These are phyloP conservation scores for Biston betularia DNA, from an alignment of 2,888 invertebrate genomes.

Conservation along the genomic window DNA sequence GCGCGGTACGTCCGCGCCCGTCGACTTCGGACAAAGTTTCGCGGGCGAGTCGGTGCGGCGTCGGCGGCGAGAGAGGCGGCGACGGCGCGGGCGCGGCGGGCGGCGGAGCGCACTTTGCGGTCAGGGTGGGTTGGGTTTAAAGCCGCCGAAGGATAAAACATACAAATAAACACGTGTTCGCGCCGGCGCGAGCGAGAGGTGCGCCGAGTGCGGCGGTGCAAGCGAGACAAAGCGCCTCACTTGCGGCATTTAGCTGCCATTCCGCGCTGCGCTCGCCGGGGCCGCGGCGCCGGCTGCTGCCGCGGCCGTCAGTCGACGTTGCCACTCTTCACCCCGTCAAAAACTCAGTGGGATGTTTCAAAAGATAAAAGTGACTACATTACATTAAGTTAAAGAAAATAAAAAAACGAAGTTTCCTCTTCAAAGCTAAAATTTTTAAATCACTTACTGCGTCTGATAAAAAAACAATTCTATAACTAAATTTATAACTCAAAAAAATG, in stretches of 20 bases:
- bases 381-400: no score
- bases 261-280: slow-evolving; percentile 59
- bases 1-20: slow-evolving; percentile 82
- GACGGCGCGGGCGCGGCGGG: slow-evolving; percentile 86
- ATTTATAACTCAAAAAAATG: no score
- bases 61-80: slow-evolving; percentile 79
- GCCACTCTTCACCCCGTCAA: slow-evolving; percentile 5
- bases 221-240: slow-evolving; percentile 75
- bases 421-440: no score
- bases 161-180: slow-evolving; percentile 88
- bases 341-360: slow-evolving; percentile 9
- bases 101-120: slow-evolving; percentile 88
- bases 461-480: no score
- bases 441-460: background rate
- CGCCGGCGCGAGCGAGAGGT: slow-evolving; percentile 87
- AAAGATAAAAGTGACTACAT: background rate
- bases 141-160: slow-evolving; percentile 88
- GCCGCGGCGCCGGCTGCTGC: slow-evolving; percentile 50
- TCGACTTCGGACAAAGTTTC: slow-evolving; percentile 85
- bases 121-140: slow-evolving; percentile 89
- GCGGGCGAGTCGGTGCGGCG: slow-evolving; percentile 78
- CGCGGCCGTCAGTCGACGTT: slow-evolving; percentile 27
- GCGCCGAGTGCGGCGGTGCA: slow-evolving; percentile 67
- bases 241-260: slow-evolving; percentile 84
- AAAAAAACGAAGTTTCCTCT: no score